A percentile compares a stretch with the other conserved stretches of the same genome.
Evolutionary conservation across 2,888 invertebrate species (phyloP).

Genomic region (Lasioglossum leucozonium): DNA sequence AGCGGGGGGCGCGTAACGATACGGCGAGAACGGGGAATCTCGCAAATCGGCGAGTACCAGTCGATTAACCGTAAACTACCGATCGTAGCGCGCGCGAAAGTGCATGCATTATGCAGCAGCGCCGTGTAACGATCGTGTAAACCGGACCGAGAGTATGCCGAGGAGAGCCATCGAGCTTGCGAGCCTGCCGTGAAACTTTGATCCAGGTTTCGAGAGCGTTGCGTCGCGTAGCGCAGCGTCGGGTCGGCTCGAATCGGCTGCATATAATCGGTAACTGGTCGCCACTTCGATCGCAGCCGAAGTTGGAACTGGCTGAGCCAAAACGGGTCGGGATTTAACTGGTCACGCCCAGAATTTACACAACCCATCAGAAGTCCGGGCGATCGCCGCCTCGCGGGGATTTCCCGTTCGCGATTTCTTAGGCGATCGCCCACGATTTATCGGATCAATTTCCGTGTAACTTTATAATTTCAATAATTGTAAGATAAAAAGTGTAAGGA

Average conservation of each 20-base stretch:
- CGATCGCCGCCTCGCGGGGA: not conserved
- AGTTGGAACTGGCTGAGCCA: too few species aligned
- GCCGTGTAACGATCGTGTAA: conserved; percentile 68
- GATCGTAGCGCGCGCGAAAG: conserved; percentile 62
- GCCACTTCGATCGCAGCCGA: not conserved
- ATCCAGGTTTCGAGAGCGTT: conserved; percentile 43
- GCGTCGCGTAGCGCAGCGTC: too few species aligned
- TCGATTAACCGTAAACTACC: conserved; percentile 69
- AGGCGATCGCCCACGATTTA: too few species aligned
- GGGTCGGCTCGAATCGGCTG: not conserved
- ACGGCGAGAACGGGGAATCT: conserved; percentile 3
- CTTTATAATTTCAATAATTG: too few species aligned
- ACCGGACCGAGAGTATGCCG: conserved; percentile 45
- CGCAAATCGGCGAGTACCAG: conserved; percentile 34
- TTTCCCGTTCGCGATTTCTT: too few species aligned
- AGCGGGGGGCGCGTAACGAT: not conserved
- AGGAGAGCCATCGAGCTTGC: conserved; percentile 25
- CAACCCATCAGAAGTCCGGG: not conserved
- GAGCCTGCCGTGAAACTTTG: conserved; percentile 51
- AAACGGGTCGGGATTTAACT: not conserved
- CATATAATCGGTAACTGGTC: conserved; percentile 14
- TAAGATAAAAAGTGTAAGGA: too few species aligned
- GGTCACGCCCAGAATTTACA: conserved; percentile 7
- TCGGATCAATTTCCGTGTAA: too few species aligned
- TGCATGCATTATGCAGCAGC: conserved; percentile 68